Percentiles rank a stretch among this genome's conserved stretches.
phyloP scores from a whole-genome alignment of 2,888 invertebrate species.

The Cheilosia vulpina region DNA sequence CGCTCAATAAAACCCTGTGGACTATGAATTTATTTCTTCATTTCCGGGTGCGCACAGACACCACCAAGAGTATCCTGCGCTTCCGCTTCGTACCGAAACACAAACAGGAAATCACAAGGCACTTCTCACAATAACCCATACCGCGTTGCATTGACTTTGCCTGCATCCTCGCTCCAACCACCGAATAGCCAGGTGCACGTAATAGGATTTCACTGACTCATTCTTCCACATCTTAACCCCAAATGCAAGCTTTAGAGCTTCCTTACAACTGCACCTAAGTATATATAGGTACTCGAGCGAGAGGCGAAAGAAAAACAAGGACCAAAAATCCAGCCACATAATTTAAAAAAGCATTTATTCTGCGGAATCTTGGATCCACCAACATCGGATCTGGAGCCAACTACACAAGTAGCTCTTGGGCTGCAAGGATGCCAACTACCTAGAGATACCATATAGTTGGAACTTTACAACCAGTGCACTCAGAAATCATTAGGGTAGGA shows the following conservation, averaged over 20 bases:
- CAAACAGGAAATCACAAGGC: slow-evolving; percentile 38
- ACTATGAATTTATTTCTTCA: neutral
- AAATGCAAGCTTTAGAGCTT: slow-evolving; percentile 17
- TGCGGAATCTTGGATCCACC: slow-evolving; percentile 36
- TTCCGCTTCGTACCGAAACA: neutral
- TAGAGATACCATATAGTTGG: slow-evolving; percentile 28
- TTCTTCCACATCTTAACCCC: slow-evolving; percentile 8
- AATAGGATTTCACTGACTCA: slow-evolving; percentile 42
- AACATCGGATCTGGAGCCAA: slow-evolving; percentile 33
- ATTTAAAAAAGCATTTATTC: slow-evolving; percentile 61
- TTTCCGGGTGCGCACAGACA: slow-evolving; percentile 3
- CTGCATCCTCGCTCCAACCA: neutral
- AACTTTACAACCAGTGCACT: slow-evolving; percentile 57
- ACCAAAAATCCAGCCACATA: slow-evolving; percentile 44
- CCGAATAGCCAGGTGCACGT: slow-evolving; percentile 43
- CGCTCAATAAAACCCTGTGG: neutral
- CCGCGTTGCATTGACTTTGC: slow-evolving; percentile 45
- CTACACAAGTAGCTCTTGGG: neutral
- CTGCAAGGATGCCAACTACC: slow-evolving; percentile 11
- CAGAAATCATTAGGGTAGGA: slow-evolving; percentile 48
- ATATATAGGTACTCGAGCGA: neutral
- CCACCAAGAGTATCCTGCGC: slow-evolving; percentile 5
- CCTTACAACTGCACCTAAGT: neutral
- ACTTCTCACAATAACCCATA: slow-evolving; percentile 12
- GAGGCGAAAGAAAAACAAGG: slow-evolving; percentile 1